Percentiles rank a stretch among this genome's conserved stretches.
These are phyloP conservation scores for Chymomyza procnemis DNA, from an alignment of 2,888 invertebrate genomes.

Conservation along the genomic window DNA sequence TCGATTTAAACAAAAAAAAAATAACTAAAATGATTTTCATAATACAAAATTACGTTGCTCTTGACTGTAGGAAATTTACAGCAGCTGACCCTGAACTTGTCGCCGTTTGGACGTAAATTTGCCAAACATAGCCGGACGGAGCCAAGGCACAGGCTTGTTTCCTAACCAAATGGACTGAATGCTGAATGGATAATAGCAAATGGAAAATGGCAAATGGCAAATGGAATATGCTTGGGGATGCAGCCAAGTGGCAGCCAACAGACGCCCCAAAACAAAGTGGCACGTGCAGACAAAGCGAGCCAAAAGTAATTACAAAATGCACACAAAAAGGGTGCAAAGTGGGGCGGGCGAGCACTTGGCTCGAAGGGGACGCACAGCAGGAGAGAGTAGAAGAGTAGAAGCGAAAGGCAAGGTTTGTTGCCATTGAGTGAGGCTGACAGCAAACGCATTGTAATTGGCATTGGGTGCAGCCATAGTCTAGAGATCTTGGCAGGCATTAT, in stretches of 20 bases:
- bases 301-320: slow-evolving; percentile 68
- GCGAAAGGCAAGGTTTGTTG: not conserved
- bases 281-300: slow-evolving; percentile 55
- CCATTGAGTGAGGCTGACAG: slow-evolving; percentile 43
- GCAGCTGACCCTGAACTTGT: slow-evolving; percentile 55
- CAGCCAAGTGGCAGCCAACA: not conserved
- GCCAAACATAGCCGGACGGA: not conserved
- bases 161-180: not conserved
- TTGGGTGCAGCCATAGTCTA: slow-evolving; percentile 11
- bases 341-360: not conserved
- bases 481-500: slow-evolving; percentile 28
- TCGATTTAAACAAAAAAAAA: not conserved
- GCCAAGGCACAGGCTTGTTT: not conserved
- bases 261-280: slow-evolving; percentile 26
- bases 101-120: slow-evolving; percentile 2
- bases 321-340: slow-evolving; percentile 30
- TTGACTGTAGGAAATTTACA: slow-evolving; percentile 24
- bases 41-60: slow-evolving; percentile 9
- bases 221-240: not conserved
- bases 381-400: too few relatives aligned
- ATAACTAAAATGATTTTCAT: slow-evolving; percentile 6
- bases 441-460: slow-evolving; percentile 65
- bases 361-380: not conserved
- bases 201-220: not conserved
- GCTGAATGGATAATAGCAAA: not conserved